Conservation (phyloP, 2,888 invertebrate species). For the Hedychridium roseum region DNA sequence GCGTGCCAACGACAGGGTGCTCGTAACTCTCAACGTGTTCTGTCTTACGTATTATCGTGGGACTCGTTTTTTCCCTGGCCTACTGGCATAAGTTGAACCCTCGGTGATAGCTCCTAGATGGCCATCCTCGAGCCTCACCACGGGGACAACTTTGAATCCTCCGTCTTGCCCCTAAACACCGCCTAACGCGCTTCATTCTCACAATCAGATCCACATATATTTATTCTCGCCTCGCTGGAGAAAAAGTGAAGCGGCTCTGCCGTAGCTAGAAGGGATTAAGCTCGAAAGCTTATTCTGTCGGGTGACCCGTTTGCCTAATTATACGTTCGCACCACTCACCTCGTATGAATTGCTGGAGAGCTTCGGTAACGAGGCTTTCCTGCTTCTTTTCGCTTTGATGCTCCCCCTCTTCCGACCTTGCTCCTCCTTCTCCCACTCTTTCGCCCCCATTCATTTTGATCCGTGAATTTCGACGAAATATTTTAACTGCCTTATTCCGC, state of each 20-base stretch:
- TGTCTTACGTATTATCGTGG: conserved; percentile 32
- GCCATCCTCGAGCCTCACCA: neutral
- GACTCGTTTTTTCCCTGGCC: conserved; percentile 9
- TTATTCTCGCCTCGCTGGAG: conserved; percentile 2
- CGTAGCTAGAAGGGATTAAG: conserved; percentile 12
- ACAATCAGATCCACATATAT: neutral
- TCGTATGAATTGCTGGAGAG: conserved; percentile 6
- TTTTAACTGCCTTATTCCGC: too few species aligned
- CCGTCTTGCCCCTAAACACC: conserved; percentile 9
- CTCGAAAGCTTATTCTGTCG: conserved; percentile 9
- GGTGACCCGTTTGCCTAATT: conserved; percentile 18
- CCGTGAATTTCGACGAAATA: too few species aligned
- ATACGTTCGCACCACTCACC: conserved; percentile 10
- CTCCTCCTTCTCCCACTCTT: neutral
- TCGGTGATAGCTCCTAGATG: too few species aligned
- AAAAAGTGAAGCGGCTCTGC: conserved; percentile 13
- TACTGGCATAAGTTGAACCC: conserved; percentile 16
- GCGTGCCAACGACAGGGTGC: conserved; percentile 38
- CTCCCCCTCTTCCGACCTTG: neutral
- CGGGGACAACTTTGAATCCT: conserved; percentile 9
- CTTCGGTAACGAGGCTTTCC: conserved; percentile 8
- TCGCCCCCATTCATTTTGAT: too few species aligned
- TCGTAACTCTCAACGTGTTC: conserved; percentile 35
- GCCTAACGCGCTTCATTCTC: neutral
- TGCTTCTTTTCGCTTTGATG: too few species aligned